Conservation (phyloP, 2,113 vertebrate genomes). For the Apteryx mantelli region DNA sequence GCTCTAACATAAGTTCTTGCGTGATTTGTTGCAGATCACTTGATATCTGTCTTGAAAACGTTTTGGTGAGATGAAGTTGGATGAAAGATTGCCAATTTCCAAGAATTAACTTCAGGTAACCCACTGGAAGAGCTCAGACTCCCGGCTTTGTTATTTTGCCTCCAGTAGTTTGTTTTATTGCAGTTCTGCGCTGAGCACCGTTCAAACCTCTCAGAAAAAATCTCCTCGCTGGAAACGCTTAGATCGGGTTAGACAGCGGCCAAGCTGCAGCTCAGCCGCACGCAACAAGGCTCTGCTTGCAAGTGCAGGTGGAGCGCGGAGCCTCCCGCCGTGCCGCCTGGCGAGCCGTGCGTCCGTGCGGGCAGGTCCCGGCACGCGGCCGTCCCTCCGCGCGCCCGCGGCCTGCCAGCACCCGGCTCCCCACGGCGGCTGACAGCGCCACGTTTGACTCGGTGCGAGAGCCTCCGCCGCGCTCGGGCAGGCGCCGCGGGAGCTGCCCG, state of each 20-base stretch:
- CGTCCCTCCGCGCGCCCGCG: fast-evolving
- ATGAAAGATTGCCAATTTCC: neutral
- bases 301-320: fast-evolving
- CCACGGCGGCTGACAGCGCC: fast-evolving
- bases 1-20: neutral
- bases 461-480: neutral
- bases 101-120: neutral
- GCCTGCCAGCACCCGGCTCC: neutral
- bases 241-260: neutral
- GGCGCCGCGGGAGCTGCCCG: neutral
- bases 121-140: neutral
- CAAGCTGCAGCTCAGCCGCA: neutral
- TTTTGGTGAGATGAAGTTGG: neutral
- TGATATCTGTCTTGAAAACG: neutral
- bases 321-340: too few species aligned
- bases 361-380: fast-evolving
- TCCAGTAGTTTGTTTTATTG: neutral
- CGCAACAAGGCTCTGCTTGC: neutral
- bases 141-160: neutral
- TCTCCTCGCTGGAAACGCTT: neutral
- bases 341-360: neutral
- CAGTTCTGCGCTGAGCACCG: neutral
- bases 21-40: neutral
- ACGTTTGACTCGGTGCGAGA: neutral
- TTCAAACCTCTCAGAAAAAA: neutral